These are phyloP conservation scores for Cydia strobilella DNA, from an alignment of 1,140 invertebrate species.

Conservation along the genomic window DNA sequence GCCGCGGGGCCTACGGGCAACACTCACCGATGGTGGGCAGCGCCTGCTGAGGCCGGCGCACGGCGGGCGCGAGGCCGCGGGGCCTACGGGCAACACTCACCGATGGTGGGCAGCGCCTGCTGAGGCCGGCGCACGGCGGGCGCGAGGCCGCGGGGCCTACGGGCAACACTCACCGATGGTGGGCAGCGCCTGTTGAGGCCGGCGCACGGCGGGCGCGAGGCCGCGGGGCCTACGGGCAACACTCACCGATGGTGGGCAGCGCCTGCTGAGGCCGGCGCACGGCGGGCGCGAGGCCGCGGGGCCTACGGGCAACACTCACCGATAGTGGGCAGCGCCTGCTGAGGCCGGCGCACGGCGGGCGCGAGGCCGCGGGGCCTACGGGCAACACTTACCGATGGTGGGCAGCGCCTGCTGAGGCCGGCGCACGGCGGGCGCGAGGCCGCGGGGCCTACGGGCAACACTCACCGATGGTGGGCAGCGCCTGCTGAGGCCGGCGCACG, in stretches of 20 bases:
- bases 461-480: constrained; percentile 60
- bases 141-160: constrained; percentile 32
- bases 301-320: constrained; percentile 37
- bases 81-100: constrained; percentile 33
- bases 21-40: constrained; percentile 60
- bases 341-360: constrained; percentile 37
- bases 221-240: neutral
- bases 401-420: constrained; percentile 47
- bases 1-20: neutral
- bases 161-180: constrained; percentile 48
- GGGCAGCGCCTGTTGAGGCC: constrained; percentile 47
- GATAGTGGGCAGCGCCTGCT: constrained; percentile 54
- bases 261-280: constrained; percentile 36
- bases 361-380: constrained; percentile 30
- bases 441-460: neutral
- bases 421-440: constrained; percentile 37
- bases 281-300: constrained; percentile 37
- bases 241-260: constrained; percentile 60
- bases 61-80: constrained; percentile 37
- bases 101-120: constrained; percentile 57
- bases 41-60: constrained; percentile 36
- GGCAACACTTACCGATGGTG: constrained; percentile 49
- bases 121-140: constrained; percentile 37
- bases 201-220: constrained; percentile 37
- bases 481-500: constrained; percentile 36